Percentiles rank a stretch among this genome's conserved stretches.
Evolutionary conservation across 2,797 vertebrate genomes (phyloP).

Genomic region (Enteromius fasciolatus): DNA sequence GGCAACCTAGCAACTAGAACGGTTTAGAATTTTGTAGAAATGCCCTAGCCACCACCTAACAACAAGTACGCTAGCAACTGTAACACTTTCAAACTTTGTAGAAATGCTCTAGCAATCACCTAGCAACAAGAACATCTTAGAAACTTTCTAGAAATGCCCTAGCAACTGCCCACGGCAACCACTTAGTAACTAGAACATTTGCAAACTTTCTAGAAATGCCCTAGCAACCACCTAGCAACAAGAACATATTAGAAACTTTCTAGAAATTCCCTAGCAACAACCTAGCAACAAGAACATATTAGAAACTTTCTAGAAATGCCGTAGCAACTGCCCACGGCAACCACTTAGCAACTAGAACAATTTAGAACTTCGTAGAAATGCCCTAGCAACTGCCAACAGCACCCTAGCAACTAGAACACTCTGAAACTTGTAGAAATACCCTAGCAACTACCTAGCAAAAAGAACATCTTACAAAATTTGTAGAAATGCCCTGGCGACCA

Average conservation of each 20-base stretch:
- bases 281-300: background rate
- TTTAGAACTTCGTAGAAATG: background rate
- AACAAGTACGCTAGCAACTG: too few relatives aligned
- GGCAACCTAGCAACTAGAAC: background rate
- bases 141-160: background rate
- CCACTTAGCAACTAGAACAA: background rate
- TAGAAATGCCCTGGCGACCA: too few relatives aligned
- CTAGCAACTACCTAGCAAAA: too few relatives aligned
- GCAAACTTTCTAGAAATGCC: too few relatives aligned
- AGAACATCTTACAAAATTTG: too few relatives aligned
- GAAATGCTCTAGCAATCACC: background rate
- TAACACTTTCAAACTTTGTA: background rate
- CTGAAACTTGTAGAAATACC: too few relatives aligned
- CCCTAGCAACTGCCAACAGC: background rate
- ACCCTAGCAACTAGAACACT: too few relatives aligned
- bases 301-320: too few relatives aligned
- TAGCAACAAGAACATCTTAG: background rate
- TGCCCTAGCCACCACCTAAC: background rate
- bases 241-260: background rate
- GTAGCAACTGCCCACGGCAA: background rate
- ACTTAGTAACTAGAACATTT: background rate
- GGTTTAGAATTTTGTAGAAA: background rate
- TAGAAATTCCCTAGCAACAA: background rate
- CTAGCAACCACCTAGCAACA: background rate
- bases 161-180: background rate